Base-by-base conservation (phyloP, 2,888 invertebrate species). In the Brachycybe producta region DNA sequence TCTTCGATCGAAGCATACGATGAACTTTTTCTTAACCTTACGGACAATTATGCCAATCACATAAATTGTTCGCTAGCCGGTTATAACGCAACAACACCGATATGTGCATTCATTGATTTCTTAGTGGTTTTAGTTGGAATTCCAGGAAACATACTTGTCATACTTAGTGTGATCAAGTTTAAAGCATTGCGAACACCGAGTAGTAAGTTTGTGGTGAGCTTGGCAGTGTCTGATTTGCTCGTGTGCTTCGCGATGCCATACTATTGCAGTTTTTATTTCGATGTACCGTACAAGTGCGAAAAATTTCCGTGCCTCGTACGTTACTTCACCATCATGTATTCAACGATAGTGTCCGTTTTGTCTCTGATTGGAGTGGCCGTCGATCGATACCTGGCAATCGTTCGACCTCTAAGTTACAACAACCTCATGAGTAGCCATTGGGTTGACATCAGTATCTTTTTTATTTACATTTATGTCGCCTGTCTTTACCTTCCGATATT, bases 211-310 rank as follows among this genome's bases (percentile, higher is more conserved):
- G 57, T 59, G 24, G 49, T 56, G 0, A 53, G 55, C 4, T 30
- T 59, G 19, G 58, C 58, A 4, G 56, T 52, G 2, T 47, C 57
- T 5, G 59, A 58, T 30, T 48, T 59, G 2, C 38, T 58, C 21
- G 57, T 57, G 5, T 57, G 56, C 3, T 38, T 58, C 13, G 53
- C 51, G 34, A 54, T 59, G 2, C 58, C 59, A 7, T 60, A 56
- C 51, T 60, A 60, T 45, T 45, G 59, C 26, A 52, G 55, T 15
- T 60, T 61, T 51, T 60, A 60, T 50, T 59, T 60, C 36, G 54
- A 59, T 41, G 53, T 49, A 28, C 41, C 49, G 15, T 49, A 49
- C 49, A 41, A 41, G 21, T 60, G 61, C 30, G 28, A 43, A n/a
- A 49, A 49, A 32, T 49, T 41, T 13, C 39, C 40, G 5, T 48